These are phyloP conservation scores for Drosophila micromelanica DNA, from an alignment of 1,140 invertebrate genomes.

Conservation along the genomic window DNA sequence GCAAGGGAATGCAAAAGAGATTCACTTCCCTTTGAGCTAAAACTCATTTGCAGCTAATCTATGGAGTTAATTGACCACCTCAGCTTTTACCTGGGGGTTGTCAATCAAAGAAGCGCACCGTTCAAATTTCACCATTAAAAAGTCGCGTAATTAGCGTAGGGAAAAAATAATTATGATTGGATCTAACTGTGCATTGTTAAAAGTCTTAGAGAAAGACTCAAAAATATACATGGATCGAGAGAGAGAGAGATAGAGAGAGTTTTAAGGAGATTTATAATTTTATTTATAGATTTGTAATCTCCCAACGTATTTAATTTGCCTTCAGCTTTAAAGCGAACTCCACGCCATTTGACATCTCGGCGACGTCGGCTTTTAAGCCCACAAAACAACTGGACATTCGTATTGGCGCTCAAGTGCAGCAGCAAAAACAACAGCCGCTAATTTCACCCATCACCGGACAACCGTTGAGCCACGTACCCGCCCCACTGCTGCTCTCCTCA, in stretches of 20 bases:
- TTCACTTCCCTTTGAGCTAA: slow-evolving; percentile 11
- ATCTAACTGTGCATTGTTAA: slow-evolving; percentile 44
- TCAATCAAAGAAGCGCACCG: slow-evolving; percentile 35
- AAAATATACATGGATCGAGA: neutral
- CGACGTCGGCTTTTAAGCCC: slow-evolving; percentile 75
- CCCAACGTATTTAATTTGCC: neutral
- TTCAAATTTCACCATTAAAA: slow-evolving; percentile 70
- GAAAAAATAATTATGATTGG: slow-evolving; percentile 46
- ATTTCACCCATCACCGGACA: slow-evolving; percentile 72
- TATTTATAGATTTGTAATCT: too few relatives aligned
- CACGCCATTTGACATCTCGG: slow-evolving; percentile 74
- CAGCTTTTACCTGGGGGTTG: slow-evolving; percentile 60
- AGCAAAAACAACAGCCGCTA: slow-evolving; percentile 46
- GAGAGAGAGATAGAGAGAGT: slow-evolving; percentile 17
- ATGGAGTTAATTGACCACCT: slow-evolving; percentile 13
- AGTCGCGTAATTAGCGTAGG: slow-evolving; percentile 55
- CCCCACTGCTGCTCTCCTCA: slow-evolving; percentile 64
- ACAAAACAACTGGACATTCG: slow-evolving; percentile 75
- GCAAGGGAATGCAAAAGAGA: slow-evolving; percentile 1
- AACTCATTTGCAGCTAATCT: slow-evolving; percentile 24
- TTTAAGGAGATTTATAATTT: slow-evolving; percentile 9
- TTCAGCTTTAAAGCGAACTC: slow-evolving; percentile 81
- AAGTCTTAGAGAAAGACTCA: neutral
- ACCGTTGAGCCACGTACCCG: slow-evolving; percentile 65
- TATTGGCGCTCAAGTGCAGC: slow-evolving; percentile 12